Base-by-base conservation (phyloP, 1,140 invertebrate genomes). In the Drosophila ambigua region DNA sequence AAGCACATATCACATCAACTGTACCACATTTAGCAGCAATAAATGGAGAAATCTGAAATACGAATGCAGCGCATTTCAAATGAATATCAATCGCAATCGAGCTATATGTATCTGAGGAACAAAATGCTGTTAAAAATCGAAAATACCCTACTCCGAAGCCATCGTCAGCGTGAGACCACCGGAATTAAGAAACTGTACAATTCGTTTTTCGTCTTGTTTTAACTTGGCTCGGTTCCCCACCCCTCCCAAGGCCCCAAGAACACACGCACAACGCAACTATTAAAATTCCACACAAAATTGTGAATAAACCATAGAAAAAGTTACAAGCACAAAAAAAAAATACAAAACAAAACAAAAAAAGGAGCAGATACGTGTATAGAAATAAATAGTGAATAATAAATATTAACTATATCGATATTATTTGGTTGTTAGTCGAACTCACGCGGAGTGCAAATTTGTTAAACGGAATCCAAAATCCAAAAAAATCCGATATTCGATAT, bases 181-280 rank as follows among this genome's bases (percentile, higher is more conserved):
- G 96, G 96, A 45, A 96, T 96, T 79, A 96, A 96, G 92, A 96
- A 96, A 93, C 92, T 96, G 91, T 96, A 96, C 92, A 96, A 96
- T 92, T 96, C 95, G 54, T 96, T 96, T 93, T 96, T 96, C 91
- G 96, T 96, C 55, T 95, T 96, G 92, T 96, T 96, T 93, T 96
- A 96, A 95, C 92, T 93, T 51, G 48, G 52, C 59, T 57, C 59
- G 46, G 65, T 51, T 48, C 50, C 54, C 57, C 16, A 57, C 39
- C 39, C 51, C 60, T 28, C 39, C 31, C 54, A 72, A 74, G 71
- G 59, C 69, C 59, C 59, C 35, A 73, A 63, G 59, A 51, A 72
- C 57, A 85, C 58, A 75, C 73, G 77, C 82, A 90, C 77, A 83
- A 82, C 69, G 65, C 78, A 77, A 77, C 73, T 69, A 57, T 66